Percentiles rank a stretch among this genome's conserved stretches.
These are phyloP conservation scores for Crotalus tigris DNA, from an alignment of 2,113 vertebrate species.

Conservation along the genomic window DNA sequence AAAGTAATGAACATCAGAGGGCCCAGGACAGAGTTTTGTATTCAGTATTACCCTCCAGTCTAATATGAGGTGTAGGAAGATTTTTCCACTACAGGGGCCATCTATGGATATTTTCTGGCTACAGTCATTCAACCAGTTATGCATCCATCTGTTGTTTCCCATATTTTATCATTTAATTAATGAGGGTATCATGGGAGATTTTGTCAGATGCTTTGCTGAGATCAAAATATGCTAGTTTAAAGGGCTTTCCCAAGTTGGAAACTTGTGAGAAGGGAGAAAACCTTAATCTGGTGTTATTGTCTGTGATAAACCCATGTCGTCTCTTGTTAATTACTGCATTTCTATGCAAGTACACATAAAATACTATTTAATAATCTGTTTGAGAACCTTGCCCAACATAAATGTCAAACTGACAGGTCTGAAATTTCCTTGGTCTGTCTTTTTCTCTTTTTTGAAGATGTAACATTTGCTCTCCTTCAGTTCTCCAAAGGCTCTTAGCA, in stretches of 20 bases:
- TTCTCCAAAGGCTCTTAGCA: not conserved
- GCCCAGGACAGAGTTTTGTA: not conserved
- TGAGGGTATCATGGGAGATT: not conserved
- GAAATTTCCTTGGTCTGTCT: not conserved
- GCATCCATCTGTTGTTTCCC: not conserved
- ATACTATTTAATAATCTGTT: not conserved
- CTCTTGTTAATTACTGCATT: not conserved
- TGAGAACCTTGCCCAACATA: not conserved
- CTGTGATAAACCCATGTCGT: not conserved
- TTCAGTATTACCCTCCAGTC: not conserved
- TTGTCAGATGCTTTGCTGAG: not conserved
- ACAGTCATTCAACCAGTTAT: not conserved
- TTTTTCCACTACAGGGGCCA: not conserved
- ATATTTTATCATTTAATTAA: not conserved
- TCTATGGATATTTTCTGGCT: not conserved
- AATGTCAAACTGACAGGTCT: not conserved
- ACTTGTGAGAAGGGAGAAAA: not conserved
- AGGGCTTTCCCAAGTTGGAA: not conserved
- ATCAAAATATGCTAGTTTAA: not conserved
- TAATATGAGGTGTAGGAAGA: not conserved
- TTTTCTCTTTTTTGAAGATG: not conserved
- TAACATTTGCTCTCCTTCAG: not conserved
- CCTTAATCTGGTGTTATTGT: not conserved
- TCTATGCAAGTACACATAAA: not conserved
- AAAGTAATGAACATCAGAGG: not conserved